Evolutionary conservation across 1,140 invertebrate species (phyloP).

Genomic region (Zeugodacus cucurbitae): DNA sequence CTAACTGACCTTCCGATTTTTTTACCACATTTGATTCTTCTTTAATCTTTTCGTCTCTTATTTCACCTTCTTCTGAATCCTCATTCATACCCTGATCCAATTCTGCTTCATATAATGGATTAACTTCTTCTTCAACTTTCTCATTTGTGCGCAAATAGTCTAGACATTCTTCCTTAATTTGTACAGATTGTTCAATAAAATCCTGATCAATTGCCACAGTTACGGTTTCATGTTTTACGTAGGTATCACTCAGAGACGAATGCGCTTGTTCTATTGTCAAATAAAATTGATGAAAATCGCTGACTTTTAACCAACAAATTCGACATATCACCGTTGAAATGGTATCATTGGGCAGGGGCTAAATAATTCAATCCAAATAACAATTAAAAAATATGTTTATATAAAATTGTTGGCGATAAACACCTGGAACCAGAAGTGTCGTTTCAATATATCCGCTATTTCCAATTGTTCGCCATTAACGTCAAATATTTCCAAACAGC

Average conservation of each 20-base stretch:
- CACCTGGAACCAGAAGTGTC: conserved; percentile 63
- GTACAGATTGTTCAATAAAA: not conserved
- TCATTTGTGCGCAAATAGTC: not conserved
- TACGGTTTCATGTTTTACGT: not conserved
- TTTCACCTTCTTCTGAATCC: not conserved
- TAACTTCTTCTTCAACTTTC: not conserved
- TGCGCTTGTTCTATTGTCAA: conserved; percentile 57
- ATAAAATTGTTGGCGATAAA: not conserved
- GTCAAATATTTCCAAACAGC: conserved; percentile 36
- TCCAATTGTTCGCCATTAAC: conserved; percentile 47
- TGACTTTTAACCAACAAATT: conserved; percentile 60
- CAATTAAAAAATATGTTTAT: not conserved
- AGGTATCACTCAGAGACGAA: conserved; percentile 44
- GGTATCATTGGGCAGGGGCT: conserved; percentile 32
- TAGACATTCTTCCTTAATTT: not conserved
- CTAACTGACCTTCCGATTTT: not conserved
- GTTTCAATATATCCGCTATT: conserved; percentile 54
- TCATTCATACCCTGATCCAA: not conserved
- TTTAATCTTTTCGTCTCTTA: not conserved
- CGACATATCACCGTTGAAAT: conserved; percentile 60
- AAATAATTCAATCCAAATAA: not conserved
- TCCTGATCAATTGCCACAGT: not conserved
- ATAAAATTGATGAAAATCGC: conserved; percentile 62
- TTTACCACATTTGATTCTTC: not conserved
- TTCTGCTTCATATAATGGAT: conserved; percentile 27